phyloP scores from a whole-genome alignment of 2,797 vertebrate genomes.

The Acanthiza pusilla region DNA sequence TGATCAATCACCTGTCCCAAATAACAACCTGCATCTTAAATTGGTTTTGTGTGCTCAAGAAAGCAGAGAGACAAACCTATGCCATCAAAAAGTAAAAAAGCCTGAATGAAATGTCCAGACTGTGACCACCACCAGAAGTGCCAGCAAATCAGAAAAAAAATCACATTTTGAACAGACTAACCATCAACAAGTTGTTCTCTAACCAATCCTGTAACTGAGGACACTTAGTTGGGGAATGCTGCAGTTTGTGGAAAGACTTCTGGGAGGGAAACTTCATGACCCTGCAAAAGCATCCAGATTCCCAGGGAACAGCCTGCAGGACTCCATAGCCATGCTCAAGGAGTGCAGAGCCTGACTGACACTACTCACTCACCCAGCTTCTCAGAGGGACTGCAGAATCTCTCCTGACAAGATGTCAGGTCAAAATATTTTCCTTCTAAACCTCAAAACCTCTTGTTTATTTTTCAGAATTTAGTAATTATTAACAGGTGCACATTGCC shows the following conservation, averaged over 20 bases:
- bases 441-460: not conserved
- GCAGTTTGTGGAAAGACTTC: not conserved
- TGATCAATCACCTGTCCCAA: not conserved
- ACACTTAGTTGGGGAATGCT: not conserved
- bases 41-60: not conserved
- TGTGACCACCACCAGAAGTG: not conserved
- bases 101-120: not conserved
- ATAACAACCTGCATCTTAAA: not conserved
- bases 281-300: not conserved
- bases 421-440: not conserved
- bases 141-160: not conserved
- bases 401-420: not conserved
- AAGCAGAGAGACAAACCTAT: not conserved
- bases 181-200: not conserved
- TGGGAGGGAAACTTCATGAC: not conserved
- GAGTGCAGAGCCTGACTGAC: not conserved
- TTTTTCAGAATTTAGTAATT: not conserved
- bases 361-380: not conserved
- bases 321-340: rapidly evolving
- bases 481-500: not conserved
- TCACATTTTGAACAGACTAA: not conserved
- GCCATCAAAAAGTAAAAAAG: not conserved
- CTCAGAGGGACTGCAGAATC: not conserved
- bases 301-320: not conserved
- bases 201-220: not conserved